Evolutionary conservation across 2,888 invertebrate genomes (phyloP), one percentile per base, ranked within the genome.

Genomic region (Dicyrtoma fusca): DNA sequence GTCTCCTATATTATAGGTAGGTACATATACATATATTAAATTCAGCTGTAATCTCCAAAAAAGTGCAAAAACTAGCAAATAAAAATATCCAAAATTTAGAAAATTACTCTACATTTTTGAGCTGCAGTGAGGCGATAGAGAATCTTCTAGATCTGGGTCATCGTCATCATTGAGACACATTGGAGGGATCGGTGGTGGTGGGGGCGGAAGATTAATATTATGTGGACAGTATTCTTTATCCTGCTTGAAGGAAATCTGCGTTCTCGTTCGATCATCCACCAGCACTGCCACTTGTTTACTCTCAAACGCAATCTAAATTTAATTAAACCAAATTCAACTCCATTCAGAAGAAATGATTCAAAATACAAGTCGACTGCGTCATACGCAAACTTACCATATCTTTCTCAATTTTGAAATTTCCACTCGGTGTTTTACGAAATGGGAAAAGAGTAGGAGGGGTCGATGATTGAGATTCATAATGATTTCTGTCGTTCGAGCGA

Each of bases 261-360:
- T 74, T 44, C 72, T 69, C 10, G 19, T 51, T 1, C 74, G 76
- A 57, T 78, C 71, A 11, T 73, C 75, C 1, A 76, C 73, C 13
- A 78, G 66, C n/a, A 78, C 72, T 0, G 74, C 70, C 17, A 78
- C 63, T 57, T 78, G 64, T 51, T 72, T 71, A 64, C 71, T 74
- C 66, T 78, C 75, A 69, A 74, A 77, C 0, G 77, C 75, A 62
- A 77, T 49, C 77, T 77, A 44, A 42, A 47, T 17, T n/a, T 34
- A 69, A 63, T 42, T 14, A 26, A 42, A 13, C 1, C 11, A 65
- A 25, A 51, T 49, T 64, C 44, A 11, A 51, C n/a, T n/a, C n/a
- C n/a, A n/a, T 34, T 34, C 34, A 34, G 34, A 34, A 34, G 34
- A 8, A 34, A 34, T 34, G 8, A 8, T 34, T 34, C 8, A 34